Base-by-base conservation (phyloP, 2,113 vertebrate genomes). In the Actinemys pallida region DNA sequence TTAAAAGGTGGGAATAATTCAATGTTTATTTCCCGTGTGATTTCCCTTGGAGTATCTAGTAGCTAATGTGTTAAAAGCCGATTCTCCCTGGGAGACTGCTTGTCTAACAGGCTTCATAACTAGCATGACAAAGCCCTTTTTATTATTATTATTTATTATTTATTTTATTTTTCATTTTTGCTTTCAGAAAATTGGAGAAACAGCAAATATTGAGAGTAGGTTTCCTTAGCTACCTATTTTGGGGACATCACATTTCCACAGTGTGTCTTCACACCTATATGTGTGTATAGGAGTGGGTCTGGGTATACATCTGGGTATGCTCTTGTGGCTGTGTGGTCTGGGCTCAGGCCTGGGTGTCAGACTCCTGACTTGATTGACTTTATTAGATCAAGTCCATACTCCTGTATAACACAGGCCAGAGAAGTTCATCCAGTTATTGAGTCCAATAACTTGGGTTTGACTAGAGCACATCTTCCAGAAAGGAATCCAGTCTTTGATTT, bases 21-120 rank as follows among this genome's bases (percentile, higher is more conserved):
- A 53, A 1, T 75, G 42, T 91, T 94, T 93, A 85, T 93, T 95
- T 94, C 78, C 82, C 79, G 13, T 5, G 76, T 54, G 93, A 8
- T 31, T 75, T 90, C 2, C 20, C 85, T 75, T 75, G n/a, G 69
- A 86, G 29, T 90, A 79, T 57, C 86, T 90, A 75, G 39, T 54
- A 62, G 76, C 57, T 75, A 50, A 25, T 24, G 53, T 83, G 29
- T 52, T 39, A 39, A 75, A 84, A 93, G 42, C 27, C 27, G 76
- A 0, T 72, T 65, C 42, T 90, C 25, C 82, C 35, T 50, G 56
- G 56, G 53, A 96, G n/a, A 22, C 83, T 84, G 53, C 65, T 90
- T 47, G 65, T n/a, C 14, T 76, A 16, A 45, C 56, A 8, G 87
- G 29, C 42, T 69, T 86, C 72, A 29, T 20, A 57, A 92, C 83